phyloP scores from a whole-genome alignment of 2,797 vertebrate genomes.

The Lateolabrax maculatus region DNA sequence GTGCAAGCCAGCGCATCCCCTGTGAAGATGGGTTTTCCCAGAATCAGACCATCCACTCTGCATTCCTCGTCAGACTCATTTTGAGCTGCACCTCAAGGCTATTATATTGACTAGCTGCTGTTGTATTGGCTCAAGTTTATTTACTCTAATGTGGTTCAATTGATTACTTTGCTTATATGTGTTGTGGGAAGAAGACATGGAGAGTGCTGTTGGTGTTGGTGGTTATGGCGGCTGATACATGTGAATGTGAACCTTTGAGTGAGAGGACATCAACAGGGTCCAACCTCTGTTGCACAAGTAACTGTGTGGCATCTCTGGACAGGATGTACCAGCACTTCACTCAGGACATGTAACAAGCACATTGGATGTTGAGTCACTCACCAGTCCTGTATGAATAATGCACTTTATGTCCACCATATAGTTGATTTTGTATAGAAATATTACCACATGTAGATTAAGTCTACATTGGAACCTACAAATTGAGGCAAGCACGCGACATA shows the following conservation, averaged over 20 bases:
- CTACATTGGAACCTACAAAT: background rate
- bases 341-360: background rate
- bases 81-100: constrained; percentile 43
- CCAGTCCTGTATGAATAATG: background rate
- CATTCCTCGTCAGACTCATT: constrained; percentile 46
- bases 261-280: no score
- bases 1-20: constrained; percentile 23
- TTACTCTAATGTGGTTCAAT: constrained; percentile 50
- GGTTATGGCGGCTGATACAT: background rate
- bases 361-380: constrained; percentile 1
- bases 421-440: background rate
- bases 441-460: background rate
- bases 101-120: constrained; percentile 57
- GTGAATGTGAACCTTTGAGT: background rate
- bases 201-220: constrained; percentile 3
- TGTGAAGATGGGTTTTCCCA: constrained; percentile 46
- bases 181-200: constrained; percentile 6
- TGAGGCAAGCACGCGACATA: background rate
- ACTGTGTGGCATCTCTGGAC: background rate
- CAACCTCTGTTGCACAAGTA: background rate
- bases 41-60: constrained; percentile 39
- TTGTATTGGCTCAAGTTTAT: constrained; percentile 57
- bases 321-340: background rate
- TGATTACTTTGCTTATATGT: constrained; percentile 57
- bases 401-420: background rate